phyloP scores from a whole-genome alignment of 2,113 vertebrate species.

The Pogona vitticeps region DNA sequence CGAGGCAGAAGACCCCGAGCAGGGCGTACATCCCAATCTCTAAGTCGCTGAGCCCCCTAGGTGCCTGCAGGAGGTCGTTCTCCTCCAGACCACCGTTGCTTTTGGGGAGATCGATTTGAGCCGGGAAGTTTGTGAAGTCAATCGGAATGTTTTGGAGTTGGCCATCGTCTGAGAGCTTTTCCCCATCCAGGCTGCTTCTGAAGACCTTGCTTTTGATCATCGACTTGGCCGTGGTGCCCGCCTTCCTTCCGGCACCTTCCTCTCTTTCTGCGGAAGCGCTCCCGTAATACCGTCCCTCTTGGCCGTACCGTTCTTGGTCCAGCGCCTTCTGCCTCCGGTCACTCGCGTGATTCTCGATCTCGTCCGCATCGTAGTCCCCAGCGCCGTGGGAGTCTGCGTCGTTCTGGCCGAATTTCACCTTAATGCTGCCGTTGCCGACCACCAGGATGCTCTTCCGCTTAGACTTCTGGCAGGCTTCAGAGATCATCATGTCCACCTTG shows the following conservation, averaged over 20 bases:
- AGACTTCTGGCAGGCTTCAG: slow-evolving; percentile 91
- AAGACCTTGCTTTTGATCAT: slow-evolving; percentile 69
- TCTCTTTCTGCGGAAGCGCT: slow-evolving; percentile 82
- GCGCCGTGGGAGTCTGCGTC: slow-evolving; percentile 66
- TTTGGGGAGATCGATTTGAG: slow-evolving; percentile 85
- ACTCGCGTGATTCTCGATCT: slow-evolving; percentile 83
- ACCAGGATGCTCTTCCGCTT: slow-evolving; percentile 92
- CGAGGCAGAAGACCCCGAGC: slow-evolving; percentile 95
- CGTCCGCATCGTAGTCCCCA: slow-evolving; percentile 77
- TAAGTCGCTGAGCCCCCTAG: slow-evolving; percentile 88
- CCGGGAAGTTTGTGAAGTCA: slow-evolving; percentile 91
- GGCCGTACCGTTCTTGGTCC: slow-evolving; percentile 79
- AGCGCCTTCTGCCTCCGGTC: slow-evolving; percentile 79
- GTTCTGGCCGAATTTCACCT: slow-evolving; percentile 86
- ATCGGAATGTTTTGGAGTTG: slow-evolving; percentile 84
- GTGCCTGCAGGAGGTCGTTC: slow-evolving; percentile 77
- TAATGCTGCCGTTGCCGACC: slow-evolving; percentile 81
- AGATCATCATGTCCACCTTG: slow-evolving; percentile 92
- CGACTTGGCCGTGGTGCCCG: slow-evolving; percentile 80
- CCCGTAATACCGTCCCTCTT: slow-evolving; percentile 77
- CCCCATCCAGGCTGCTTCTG: slow-evolving; percentile 72
- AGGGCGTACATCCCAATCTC: slow-evolving; percentile 98
- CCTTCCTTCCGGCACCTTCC: slow-evolving; percentile 75
- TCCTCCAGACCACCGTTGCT: slow-evolving; percentile 76
- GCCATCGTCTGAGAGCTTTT: slow-evolving; percentile 76